These are phyloP conservation scores for Diadophis punctatus DNA, from an alignment of 2,113 vertebrate genomes.

Conservation along the genomic window DNA sequence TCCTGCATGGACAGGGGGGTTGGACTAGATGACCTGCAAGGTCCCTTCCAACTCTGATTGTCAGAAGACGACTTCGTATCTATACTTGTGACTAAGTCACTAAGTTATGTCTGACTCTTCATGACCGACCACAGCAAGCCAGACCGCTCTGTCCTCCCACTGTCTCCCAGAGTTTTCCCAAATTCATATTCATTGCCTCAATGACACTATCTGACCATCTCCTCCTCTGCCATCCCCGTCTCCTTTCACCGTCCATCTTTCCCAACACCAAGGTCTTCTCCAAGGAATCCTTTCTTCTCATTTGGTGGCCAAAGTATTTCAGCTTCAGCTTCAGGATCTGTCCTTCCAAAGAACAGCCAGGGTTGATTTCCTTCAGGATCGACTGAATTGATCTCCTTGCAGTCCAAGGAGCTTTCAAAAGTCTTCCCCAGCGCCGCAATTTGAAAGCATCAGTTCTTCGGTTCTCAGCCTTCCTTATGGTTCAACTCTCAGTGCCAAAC, in stretches of 20 bases:
- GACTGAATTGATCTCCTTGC: too few species aligned
- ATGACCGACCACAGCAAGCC: neutral
- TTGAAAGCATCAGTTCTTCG: too few species aligned
- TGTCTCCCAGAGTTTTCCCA: neutral
- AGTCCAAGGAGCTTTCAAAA: too few species aligned
- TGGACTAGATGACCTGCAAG: too few species aligned
- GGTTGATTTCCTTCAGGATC: too few species aligned
- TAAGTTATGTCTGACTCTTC: neutral
- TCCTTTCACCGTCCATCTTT: neutral
- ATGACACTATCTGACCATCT: neutral
- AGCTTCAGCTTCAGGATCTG: too few species aligned
- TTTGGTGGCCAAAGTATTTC: neutral
- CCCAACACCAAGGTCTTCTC: neutral
- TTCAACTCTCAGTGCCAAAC: too few species aligned
- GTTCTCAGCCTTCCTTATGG: too few species aligned
- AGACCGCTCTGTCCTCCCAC: neutral
- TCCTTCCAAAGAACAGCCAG: too few species aligned
- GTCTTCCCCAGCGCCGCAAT: too few species aligned
- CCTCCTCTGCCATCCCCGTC: neutral
- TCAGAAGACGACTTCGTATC: neutral
- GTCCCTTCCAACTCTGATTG: too few species aligned
- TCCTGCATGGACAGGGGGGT: too few species aligned
- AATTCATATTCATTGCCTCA: neutral
- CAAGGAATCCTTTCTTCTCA: neutral
- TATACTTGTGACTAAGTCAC: neutral